phyloP scores from a whole-genome alignment of 2,113 vertebrate species.

The Tylochromis polylepis region DNA sequence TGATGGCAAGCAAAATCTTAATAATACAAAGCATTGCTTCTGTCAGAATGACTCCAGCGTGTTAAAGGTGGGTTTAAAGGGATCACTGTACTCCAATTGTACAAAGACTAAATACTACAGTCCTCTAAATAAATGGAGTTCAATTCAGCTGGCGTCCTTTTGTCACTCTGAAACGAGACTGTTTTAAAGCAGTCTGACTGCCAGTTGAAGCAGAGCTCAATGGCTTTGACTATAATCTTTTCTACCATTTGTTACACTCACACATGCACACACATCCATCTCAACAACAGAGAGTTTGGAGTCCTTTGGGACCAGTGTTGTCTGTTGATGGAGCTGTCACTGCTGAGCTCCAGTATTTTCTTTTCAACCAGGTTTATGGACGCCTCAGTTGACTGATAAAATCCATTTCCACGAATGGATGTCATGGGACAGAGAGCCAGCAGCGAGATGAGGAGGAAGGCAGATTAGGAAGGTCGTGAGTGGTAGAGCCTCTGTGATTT shows the following conservation, averaged over 20 bases:
- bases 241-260: constrained; percentile 27
- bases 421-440: constrained; percentile 20
- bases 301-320: constrained; percentile 17
- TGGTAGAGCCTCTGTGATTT: not conserved
- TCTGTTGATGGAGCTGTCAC: constrained; percentile 45
- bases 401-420: constrained; percentile 24
- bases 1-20: not conserved
- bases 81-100: not conserved
- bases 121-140: constrained; percentile 19
- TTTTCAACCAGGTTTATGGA: constrained; percentile 36
- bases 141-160: constrained; percentile 11
- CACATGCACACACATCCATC: not conserved
- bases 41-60: constrained; percentile 1
- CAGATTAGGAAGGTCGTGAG: constrained; percentile 14
- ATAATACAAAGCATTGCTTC: not conserved
- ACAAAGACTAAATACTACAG: not conserved
- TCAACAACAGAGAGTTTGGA: not conserved
- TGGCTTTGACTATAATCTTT: constrained; percentile 40
- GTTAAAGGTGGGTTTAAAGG: constrained; percentile 5
- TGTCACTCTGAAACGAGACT: constrained; percentile 29
- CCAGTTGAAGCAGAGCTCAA: constrained; percentile 9
- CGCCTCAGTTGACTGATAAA: constrained; percentile 35
- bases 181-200: constrained; percentile 18
- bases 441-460: not conserved
- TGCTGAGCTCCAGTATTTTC: not conserved